Percentiles rank a stretch among this genome's conserved stretches.
Evolutionary conservation across 2,113 vertebrate species (phyloP).

Genomic region (Benitochromis conjunctus): DNA sequence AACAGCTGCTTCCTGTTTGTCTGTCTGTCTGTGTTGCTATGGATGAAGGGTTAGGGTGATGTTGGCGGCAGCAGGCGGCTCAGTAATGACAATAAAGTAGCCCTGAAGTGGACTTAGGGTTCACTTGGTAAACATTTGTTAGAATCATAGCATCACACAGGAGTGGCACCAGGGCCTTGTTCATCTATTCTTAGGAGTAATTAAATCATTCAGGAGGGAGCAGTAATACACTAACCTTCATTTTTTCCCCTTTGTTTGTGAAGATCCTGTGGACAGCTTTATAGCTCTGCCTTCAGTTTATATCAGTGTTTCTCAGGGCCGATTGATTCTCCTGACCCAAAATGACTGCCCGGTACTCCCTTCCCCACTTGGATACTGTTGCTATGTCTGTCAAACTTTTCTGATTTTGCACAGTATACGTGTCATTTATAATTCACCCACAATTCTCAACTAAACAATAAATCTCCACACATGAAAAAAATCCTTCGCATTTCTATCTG

Average conservation of each 20-base stretch:
- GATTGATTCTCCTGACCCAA: not conserved
- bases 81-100: constrained; percentile 9
- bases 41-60: constrained; percentile 21
- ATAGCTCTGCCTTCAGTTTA: not conserved
- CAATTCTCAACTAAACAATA: not conserved
- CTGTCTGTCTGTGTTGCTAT: constrained; percentile 61
- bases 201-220: not conserved
- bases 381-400: not conserved
- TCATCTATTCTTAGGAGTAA: not conserved
- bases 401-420: not conserved
- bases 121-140: not conserved
- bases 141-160: not conserved
- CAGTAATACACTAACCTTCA: not conserved
- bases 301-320: not conserved
- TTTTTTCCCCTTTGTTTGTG: not conserved
- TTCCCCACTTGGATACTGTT: not conserved
- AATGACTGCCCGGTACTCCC: not conserved
- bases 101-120: constrained; percentile 3
- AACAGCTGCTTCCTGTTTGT: constrained; percentile 80
- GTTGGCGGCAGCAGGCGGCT: not conserved
- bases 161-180: not conserved
- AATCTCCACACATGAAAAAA: not conserved
- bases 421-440: not conserved
- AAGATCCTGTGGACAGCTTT: not conserved
- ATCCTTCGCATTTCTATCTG: not conserved